A percentile compares a stretch with the other conserved stretches of the same genome.
These are phyloP conservation scores for Lysandra bellargus DNA, from an alignment of 2,888 invertebrate genomes.

Conservation along the genomic window DNA sequence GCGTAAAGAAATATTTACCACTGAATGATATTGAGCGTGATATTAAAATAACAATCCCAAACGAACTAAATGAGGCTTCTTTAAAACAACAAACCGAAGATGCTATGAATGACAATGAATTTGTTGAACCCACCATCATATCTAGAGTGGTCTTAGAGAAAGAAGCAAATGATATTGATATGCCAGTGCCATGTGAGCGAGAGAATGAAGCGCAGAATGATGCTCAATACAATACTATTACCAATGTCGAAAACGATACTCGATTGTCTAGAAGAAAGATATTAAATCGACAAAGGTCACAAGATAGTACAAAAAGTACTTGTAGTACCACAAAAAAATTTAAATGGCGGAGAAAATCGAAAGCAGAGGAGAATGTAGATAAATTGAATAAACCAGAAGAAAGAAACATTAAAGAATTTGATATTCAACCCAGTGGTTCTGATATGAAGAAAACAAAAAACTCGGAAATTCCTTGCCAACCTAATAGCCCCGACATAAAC, in stretches of 20 bases:
- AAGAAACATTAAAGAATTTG: neutral
- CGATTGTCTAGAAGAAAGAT: neutral
- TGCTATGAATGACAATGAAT: neutral
- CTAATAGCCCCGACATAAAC: neutral
- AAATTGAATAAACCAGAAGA: neutral
- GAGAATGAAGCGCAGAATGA: neutral
- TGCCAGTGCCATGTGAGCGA: neutral
- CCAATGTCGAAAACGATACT: neutral
- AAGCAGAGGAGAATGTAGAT: neutral
- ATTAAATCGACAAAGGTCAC: neutral
- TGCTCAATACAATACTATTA: neutral
- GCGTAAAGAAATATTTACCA: neutral
- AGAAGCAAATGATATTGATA: neutral
- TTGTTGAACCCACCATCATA: neutral
- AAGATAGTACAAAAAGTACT: neutral
- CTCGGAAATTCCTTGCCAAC: neutral
- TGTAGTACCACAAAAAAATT: neutral
- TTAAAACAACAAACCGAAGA: neutral
- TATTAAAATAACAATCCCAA: slow-evolving; percentile 44
- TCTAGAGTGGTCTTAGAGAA: neutral
- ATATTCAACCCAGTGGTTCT: neutral
- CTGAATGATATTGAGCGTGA: slow-evolving; percentile 23
- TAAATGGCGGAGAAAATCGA: slow-evolving; percentile 2
- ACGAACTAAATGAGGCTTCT: slow-evolving; percentile 36
- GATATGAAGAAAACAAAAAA: neutral